Conservation (phyloP, 1,140 invertebrate species). For the Tribolium madens region DNA sequence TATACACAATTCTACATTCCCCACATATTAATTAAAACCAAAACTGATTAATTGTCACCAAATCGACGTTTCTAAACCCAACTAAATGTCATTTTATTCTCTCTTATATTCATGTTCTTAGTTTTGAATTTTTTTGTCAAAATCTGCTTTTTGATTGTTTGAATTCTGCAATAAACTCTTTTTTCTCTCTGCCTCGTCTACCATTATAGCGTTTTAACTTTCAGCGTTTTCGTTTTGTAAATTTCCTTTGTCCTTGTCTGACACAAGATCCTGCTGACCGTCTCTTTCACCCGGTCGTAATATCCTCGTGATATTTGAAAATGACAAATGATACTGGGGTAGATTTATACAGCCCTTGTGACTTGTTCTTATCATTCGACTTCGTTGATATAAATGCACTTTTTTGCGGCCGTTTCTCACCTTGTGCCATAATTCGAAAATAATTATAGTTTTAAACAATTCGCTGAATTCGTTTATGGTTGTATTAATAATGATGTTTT, state of each 20-base stretch:
- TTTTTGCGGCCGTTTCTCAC: background rate
- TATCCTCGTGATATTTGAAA: conserved; percentile 51
- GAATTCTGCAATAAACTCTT: conserved; percentile 2
- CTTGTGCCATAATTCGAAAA: background rate
- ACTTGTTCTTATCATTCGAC: conserved; percentile 48
- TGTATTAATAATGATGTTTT: conserved; percentile 13
- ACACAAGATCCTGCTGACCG: background rate
- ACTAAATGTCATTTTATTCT: too few relatives aligned
- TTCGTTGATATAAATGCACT: conserved; percentile 38
- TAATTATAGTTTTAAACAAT: conserved; percentile 10
- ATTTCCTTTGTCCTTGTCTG: conserved; percentile 21
- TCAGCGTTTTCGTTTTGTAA: conserved; percentile 43
- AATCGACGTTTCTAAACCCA: background rate
- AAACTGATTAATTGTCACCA: background rate
- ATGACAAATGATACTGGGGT: conserved; percentile 51
- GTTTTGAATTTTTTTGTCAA: background rate
- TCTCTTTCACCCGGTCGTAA: conserved; percentile 28
- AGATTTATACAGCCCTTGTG: conserved; percentile 52
- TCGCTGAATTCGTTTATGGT: conserved; percentile 15
- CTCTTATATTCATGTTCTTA: background rate
- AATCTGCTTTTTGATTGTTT: background rate
- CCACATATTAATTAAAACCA: conserved; percentile 18
- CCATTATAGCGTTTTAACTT: conserved; percentile 27
- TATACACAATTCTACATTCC: background rate
- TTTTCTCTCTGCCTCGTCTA: background rate